Base-by-base conservation (phyloP, 2,797 vertebrate species). In the Lagorchestes hirsutus region DNA sequence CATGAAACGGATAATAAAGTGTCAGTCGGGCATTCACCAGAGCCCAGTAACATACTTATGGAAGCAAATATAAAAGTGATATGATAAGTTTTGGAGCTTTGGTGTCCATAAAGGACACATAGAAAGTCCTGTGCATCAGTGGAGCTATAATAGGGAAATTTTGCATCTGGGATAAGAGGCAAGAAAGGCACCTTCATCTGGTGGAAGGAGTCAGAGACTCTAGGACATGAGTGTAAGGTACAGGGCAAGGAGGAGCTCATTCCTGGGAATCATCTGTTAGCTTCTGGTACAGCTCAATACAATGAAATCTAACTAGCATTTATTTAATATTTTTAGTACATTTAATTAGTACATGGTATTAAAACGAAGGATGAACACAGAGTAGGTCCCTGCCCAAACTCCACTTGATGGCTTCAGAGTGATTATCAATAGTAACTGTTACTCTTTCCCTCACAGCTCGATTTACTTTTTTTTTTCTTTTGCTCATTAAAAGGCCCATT, bases 1-100 rank as follows among this genome's bases (percentile, higher is more conserved):
- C 1, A 16, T 56, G 31, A 95, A 93, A 50, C 59, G 94, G 87
- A 93, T 95, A 87, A 96, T 91, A 90, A 67, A 94, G 96, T 97
- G 31, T 40, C 40, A 96, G 92, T 91, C 34, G 34, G 62, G 24
- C 92, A 93, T 95, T 54, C 90, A 40, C 54, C 91, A 27, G 46
- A 46, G 24, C 50, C 56, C 29, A 95, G 29, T 29, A 52, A 92
- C 13, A 92, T 40, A 94, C 34, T 91, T 92, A 74, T 22, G 52
- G 67, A 59, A 94, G 92, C 91, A 94, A 62, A 90, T 27, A 90
- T 16, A 56, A 87, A 92, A 56, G 29, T 50, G 27, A 82, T 27
- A 10, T 93, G 92, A 93, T 28, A 93, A 40, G 3, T 94, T 97
- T 96, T 96, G 55, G 67, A 92, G 3, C 56, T 40, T 95, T 92